Base-by-base conservation (phyloP, 2,113 vertebrate species). In the Enhydra lutris region DNA sequence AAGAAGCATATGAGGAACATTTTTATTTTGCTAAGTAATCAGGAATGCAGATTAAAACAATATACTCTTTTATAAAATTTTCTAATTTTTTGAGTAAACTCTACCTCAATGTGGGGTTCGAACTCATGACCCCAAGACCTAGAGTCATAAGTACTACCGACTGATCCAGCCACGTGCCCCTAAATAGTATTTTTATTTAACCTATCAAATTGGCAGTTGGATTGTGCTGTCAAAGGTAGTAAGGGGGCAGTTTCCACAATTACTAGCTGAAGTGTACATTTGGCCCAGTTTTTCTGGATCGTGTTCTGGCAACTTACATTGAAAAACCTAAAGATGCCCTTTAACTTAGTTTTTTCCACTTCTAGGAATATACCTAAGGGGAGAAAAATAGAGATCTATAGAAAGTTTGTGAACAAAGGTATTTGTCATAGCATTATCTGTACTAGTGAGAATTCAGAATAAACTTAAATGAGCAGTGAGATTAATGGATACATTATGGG, bases 11-110 rank as follows among this genome's bases (percentile, higher is more conserved):
- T 59, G 55, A 69, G n/a, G 78, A 97, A 36, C 59, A 67, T 96
- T 95, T 85, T 97, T 84, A 91, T 97, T 95, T 21, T 47, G 29
- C 57, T 78, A 92, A 96, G 21, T 94, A 97, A 87, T 87, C 29
- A 73, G 26, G 65, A 85, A 52, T 84, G 47, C 26, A 65, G 69
- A 61, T 86, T 71, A 89, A 83, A 95, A 55, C 67, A 7, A 80
- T 21, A 69, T 17, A 69, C 23, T 78, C 14, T 76, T 76, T 42
- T 74, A 31, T 10, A 31, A 69, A 69, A 21, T 69, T 36, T 45
- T 76, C 45, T 17, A 67, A 67, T 76, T 47, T 76, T 76, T 76
- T 76, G 74, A 78, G 74, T 78, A 47, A 76, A 78, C 74, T 78
- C 74, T 78, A 78, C 15, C 42, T 26, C 42, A 76, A 4, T 76